Base-by-base conservation (phyloP, 2,113 vertebrate genomes). In the Mohoua ochrocephala region DNA sequence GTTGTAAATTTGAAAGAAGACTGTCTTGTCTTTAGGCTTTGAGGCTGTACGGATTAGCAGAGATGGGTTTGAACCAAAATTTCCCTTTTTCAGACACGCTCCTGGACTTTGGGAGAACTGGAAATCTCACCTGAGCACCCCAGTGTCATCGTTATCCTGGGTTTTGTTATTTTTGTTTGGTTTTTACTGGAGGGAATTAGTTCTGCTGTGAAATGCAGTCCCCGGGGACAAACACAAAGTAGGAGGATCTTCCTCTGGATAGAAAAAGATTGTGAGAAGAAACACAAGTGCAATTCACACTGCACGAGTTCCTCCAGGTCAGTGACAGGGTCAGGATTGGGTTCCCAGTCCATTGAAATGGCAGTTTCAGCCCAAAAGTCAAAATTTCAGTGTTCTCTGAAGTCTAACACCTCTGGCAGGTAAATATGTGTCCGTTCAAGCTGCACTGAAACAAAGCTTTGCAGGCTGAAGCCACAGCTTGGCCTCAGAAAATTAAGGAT, bases 1-100 rank as follows among this genome's bases (percentile, higher is more conserved):
- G 97, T 84, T 98, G 97, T 98, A 98, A 98, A 98, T 98, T 97
- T 98, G 97, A 97, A 97, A 95, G 96, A 97, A 94, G 90, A 89
- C 97, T 95, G 96, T 96, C 98, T 97, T 97, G 96, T 97, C 83
- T 91, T 97, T 95, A 89, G 84, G 92, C 97, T 97, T 97, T 94
- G 39, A 94, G 89, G 63, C 87, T 87, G 83, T 95, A 77, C 91
- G 53, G 95, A 97, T 97, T 97, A 95, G 86, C 75, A 95, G 90
- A 74, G 83, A 64, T 54, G 67, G 52, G 59, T 33, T 35, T 93
- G 84, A 93, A 89, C 39, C 59, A 77, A 70, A 80, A 79, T 67
- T 23, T 74, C 52, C 30, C 61, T 49, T 68, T 68, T 70, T 70
- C 63, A 74, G n/a, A 8, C 12, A 10, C 47, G 11, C 79, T 44